Conservation (phyloP, 1,140 invertebrate species). For the Cataglyphis hispanica region DNA sequence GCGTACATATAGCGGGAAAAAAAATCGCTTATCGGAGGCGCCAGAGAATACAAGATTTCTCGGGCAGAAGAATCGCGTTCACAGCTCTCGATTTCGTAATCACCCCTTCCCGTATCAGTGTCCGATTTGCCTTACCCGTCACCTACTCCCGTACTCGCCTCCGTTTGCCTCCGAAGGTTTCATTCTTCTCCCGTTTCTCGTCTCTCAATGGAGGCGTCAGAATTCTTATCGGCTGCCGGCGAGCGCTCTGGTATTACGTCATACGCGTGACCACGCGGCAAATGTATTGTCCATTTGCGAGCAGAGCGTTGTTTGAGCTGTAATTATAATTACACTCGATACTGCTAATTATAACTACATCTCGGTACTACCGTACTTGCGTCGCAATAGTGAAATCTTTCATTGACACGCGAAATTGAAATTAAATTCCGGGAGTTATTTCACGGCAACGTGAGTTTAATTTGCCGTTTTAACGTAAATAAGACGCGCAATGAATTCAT, state of each 20-base stretch:
- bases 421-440: conserved; percentile 15
- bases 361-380: conserved; percentile 3
- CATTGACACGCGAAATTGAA: conserved; percentile 1
- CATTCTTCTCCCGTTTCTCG: conserved; percentile 61
- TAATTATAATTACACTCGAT: conserved; percentile 58
- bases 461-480: neutral
- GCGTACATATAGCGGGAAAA: neutral
- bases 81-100: conserved; percentile 65
- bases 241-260: conserved; percentile 77
- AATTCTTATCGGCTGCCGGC: conserved; percentile 81
- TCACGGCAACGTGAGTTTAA: neutral
- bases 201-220: conserved; percentile 81
- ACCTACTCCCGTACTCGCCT: neutral
- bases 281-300: conserved; percentile 71
- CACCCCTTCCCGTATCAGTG: conserved; percentile 58
- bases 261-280: conserved; percentile 65
- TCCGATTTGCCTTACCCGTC: conserved; percentile 37
- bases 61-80: conserved; percentile 11
- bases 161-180: conserved; percentile 2
- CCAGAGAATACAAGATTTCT: conserved; percentile 8
- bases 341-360: no score
- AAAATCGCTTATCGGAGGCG: conserved; percentile 43
- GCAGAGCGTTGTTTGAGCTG: neutral
- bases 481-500: neutral
- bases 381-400: neutral